phyloP scores from a whole-genome alignment of 2,113 vertebrate genomes.

The Cephalopterus ornatus region DNA sequence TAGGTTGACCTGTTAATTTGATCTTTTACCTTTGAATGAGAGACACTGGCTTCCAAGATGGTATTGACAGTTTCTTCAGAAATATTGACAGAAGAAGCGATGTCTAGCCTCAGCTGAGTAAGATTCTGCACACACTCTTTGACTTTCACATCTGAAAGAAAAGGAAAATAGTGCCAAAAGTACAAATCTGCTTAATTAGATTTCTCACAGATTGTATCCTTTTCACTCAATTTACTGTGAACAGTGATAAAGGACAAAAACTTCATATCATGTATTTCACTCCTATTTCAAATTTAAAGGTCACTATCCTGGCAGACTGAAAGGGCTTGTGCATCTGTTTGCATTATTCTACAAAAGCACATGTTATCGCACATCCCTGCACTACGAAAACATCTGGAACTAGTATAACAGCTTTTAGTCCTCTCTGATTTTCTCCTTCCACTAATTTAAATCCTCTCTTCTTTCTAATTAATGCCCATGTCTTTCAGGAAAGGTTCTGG shows the following conservation, averaged over 20 bases:
- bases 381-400: neutral
- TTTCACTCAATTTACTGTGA: neutral
- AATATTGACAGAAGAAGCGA: slow-evolving; percentile 45
- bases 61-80: slow-evolving; percentile 43
- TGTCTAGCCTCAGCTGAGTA: slow-evolving; percentile 17
- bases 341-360: neutral
- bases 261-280: neutral
- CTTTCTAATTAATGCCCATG: neutral
- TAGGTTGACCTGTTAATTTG: neutral
- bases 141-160: slow-evolving; percentile 55
- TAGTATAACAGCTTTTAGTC: neutral
- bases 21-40: slow-evolving; percentile 57
- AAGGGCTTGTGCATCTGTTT: neutral
- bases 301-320: neutral
- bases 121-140: slow-evolving; percentile 57
- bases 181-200: neutral
- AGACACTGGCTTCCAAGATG: slow-evolving; percentile 54
- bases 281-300: neutral
- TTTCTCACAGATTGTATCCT: neutral
- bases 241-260: neutral
- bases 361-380: neutral
- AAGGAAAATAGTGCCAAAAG: neutral
- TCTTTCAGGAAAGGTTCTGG: neutral
- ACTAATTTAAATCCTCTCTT: neutral
- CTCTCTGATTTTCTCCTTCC: neutral